A percentile compares a stretch with the other conserved stretches of the same genome.
Evolutionary conservation across 2,797 vertebrate species (phyloP).

Genomic region (Danio choprae): DNA sequence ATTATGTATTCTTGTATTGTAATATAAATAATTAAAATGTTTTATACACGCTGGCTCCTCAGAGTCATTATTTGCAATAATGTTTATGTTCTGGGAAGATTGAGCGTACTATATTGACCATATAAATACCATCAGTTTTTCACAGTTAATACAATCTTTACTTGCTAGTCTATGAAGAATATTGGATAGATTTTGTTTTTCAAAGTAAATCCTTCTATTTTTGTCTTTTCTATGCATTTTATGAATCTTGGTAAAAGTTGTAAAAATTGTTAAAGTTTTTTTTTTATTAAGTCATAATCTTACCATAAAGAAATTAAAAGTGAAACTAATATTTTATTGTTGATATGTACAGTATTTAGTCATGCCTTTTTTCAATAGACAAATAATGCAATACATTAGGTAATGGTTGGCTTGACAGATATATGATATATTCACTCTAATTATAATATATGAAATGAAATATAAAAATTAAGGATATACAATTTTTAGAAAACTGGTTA

Average conservation of each 20-base stretch:
- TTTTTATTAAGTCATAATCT: background rate
- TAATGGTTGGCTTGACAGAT: too few species aligned
- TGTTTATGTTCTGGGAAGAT: background rate
- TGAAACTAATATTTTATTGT: too few species aligned
- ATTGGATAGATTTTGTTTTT: too few species aligned
- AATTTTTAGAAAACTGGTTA: too few species aligned
- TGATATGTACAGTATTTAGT: too few species aligned
- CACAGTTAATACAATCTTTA: background rate
- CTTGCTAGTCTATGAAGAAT: background rate
- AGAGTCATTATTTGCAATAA: slow-evolving; percentile 55
- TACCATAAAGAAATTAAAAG: background rate
- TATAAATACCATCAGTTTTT: too few species aligned
- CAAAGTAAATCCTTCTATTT: background rate
- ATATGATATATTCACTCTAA: too few species aligned
- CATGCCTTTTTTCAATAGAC: too few species aligned
- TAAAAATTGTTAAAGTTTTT: background rate
- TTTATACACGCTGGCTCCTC: slow-evolving; percentile 80
- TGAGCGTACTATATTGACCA: background rate
- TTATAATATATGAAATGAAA: too few species aligned
- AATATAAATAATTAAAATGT: slow-evolving; percentile 89
- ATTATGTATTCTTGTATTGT: slow-evolving; percentile 87
- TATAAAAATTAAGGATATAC: too few species aligned
- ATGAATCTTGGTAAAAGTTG: background rate
- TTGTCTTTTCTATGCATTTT: too few species aligned
- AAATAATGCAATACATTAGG: too few species aligned